A percentile compares a stretch with the other conserved stretches of the same genome.
Evolutionary conservation across 2,113 vertebrate species (phyloP).

Genomic region (Siniperca chuatsi): DNA sequence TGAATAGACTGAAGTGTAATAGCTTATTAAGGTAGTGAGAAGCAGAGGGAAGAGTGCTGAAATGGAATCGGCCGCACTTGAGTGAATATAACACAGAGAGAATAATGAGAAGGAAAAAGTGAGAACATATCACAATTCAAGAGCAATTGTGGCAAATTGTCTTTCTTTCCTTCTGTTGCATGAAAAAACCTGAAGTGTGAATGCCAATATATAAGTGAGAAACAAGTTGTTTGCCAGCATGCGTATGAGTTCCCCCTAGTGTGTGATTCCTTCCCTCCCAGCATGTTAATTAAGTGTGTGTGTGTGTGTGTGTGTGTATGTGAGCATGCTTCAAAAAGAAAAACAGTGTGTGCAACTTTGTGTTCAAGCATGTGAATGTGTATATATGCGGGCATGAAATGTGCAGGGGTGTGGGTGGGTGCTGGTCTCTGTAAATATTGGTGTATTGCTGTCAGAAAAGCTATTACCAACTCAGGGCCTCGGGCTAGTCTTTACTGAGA

Average conservation of each 20-base stretch:
- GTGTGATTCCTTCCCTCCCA: conserved; percentile 65
- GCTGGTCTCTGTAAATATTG: conserved; percentile 82
- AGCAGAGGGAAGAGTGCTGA: conserved; percentile 49
- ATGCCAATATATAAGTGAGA: conserved; percentile 70
- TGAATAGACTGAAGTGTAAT: conserved; percentile 76
- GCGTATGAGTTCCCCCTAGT: conserved; percentile 56
- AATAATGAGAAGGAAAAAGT: conserved; percentile 67
- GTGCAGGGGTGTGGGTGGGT: conserved; percentile 72
- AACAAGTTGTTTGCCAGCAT: conserved; percentile 72
- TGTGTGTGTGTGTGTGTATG: conserved; percentile 1
- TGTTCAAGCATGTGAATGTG: conserved; percentile 34
- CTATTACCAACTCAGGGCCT: conserved; percentile 81
- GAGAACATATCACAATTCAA: conserved; percentile 69
- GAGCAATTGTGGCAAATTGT: conserved; percentile 67
- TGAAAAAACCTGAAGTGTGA: conserved; percentile 52
- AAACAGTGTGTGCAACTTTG: conserved; percentile 18
- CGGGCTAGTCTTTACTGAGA: conserved; percentile 78
- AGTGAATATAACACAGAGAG: conserved; percentile 60
- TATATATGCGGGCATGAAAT: conserved; percentile 58
- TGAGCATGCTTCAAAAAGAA: conserved; percentile 2
- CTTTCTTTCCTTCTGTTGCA: conserved; percentile 59
- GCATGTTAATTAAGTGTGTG: conserved; percentile 75
- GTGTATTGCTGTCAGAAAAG: conserved; percentile 84
- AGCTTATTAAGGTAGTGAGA: conserved; percentile 74
- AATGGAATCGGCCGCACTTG: conserved; percentile 71